Conservation (phyloP, 2,888 invertebrate genomes). For the Athalia cordata region DNA sequence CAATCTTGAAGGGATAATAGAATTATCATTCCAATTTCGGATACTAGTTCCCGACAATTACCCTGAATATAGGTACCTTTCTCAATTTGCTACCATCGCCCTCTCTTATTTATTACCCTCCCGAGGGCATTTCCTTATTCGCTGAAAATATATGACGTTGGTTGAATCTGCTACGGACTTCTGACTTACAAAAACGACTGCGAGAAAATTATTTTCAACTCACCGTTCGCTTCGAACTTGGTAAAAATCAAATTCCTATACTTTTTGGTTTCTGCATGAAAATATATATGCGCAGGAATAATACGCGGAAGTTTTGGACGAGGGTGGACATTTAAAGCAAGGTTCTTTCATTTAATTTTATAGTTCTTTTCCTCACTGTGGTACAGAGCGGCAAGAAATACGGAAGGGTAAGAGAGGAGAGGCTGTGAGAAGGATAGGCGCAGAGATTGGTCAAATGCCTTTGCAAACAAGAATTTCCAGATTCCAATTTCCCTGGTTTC, state of each 20-base stretch:
- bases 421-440: too few relatives aligned
- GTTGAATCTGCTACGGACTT: neutral
- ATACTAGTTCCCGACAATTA: constrained; percentile 19
- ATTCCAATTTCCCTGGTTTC: constrained; percentile 37
- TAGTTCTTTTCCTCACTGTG: too few relatives aligned
- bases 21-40: constrained; percentile 35
- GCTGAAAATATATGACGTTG: neutral
- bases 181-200: neutral
- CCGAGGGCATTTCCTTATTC: neutral
- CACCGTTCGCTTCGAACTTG: too few relatives aligned
- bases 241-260: too few relatives aligned
- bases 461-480: constrained; percentile 24
- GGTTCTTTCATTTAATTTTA: too few relatives aligned
- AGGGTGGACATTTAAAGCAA: too few relatives aligned
- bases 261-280: too few relatives aligned
- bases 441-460: constrained; percentile 17
- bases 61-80: neutral
- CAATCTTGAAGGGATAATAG: constrained; percentile 26
- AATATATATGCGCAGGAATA: too few relatives aligned
- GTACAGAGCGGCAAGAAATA: too few relatives aligned
- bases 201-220: neutral
- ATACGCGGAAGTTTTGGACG: too few relatives aligned
- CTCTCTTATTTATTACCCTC: constrained; percentile 14
- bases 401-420: too few relatives aligned
- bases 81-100: neutral